phyloP scores from a whole-genome alignment of 23 tunicate species.

The Pegea sp. region DNA sequence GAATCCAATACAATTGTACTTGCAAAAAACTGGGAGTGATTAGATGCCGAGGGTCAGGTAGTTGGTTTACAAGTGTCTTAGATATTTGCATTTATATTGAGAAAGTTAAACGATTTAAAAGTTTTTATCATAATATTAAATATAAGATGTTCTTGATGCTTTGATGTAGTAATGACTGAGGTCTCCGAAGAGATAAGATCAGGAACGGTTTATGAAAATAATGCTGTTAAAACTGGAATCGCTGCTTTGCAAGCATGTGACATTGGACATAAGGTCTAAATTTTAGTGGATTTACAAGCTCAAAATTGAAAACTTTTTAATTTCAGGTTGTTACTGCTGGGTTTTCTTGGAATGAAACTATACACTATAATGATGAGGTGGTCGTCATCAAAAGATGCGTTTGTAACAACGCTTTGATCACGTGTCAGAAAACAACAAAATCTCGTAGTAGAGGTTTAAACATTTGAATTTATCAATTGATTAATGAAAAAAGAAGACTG shows the following conservation, averaged over 20 bases:
- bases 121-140: no score
- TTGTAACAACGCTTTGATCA: conserved; percentile 68
- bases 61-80: neutral
- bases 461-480: neutral
- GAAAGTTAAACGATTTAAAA: no score
- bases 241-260: conserved; percentile 81
- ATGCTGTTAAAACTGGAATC: conserved; percentile 20
- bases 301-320: neutral
- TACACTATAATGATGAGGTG: conserved; percentile 5
- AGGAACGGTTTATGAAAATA: conserved; percentile 16
- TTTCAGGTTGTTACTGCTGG: conserved; percentile 75
- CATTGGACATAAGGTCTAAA: conserved; percentile 44
- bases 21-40: conserved; percentile 33
- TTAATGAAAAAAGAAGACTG: no score
- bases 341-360: conserved; percentile 68
- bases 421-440: conserved; percentile 5
- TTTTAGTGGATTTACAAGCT: neutral
- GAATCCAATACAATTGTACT: conserved; percentile 29
- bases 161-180: neutral
- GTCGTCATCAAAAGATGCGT: conserved; percentile 22
- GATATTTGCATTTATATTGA: no score
- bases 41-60: conserved; percentile 32
- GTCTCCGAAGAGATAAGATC: neutral
- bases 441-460: neutral
- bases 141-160: no score